These are phyloP conservation scores for Strigamia transsilvanica DNA, from an alignment of 2,888 invertebrate species.

Conservation along the genomic window DNA sequence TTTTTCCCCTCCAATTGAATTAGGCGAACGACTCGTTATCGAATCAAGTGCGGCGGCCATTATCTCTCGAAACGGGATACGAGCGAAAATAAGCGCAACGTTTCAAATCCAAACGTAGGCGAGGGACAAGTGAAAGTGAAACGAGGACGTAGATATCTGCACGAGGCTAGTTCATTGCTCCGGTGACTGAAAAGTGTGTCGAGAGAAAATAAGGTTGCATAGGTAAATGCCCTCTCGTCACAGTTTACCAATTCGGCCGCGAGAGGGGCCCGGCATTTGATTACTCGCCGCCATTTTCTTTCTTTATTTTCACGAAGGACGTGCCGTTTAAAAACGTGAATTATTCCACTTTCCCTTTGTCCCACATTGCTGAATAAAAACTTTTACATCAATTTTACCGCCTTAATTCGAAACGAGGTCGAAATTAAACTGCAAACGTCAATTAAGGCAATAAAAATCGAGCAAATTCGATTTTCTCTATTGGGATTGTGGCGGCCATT, in stretches of 20 bases:
- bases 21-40: slow-evolving; percentile 31
- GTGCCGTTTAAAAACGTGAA: background rate
- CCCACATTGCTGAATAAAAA: background rate
- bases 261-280: background rate
- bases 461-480: too few species aligned
- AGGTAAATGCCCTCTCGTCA: slow-evolving; percentile 39
- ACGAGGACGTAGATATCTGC: background rate
- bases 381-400: background rate
- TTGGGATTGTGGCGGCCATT: background rate
- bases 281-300: background rate
- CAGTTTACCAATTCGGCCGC: slow-evolving; percentile 48
- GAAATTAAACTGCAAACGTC: too few species aligned
- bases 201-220: slow-evolving; percentile 37
- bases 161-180: slow-evolving; percentile 44
- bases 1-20: background rate
- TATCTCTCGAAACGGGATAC: background rate
- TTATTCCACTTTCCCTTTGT: background rate
- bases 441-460: background rate
- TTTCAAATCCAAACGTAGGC: background rate
- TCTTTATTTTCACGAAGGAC: background rate
- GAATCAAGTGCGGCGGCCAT: background rate
- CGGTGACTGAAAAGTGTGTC: slow-evolving; percentile 29
- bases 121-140: slow-evolving; percentile 23
- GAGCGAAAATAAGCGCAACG: background rate
- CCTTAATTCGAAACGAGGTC: background rate